phyloP scores from a whole-genome alignment of 37 sponge, comb jelly and placozoan species.

The Theonella swinhoei region DNA sequence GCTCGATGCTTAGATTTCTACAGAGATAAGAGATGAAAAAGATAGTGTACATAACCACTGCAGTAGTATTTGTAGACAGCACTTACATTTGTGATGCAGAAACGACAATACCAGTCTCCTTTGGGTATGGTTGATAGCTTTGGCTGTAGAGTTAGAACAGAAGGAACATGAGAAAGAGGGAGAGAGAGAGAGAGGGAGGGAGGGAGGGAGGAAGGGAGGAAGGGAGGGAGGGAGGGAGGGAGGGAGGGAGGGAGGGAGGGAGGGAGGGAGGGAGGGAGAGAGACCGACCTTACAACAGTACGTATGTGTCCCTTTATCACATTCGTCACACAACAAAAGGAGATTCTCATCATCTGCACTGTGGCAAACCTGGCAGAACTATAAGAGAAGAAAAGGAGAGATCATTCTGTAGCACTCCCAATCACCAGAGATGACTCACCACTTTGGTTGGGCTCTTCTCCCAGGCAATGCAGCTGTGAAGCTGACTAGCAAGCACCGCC shows the following conservation, averaged over 20 bases:
- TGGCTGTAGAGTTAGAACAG: slow-evolving; percentile 39
- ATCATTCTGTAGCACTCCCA: background rate
- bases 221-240: slow-evolving; percentile 2
- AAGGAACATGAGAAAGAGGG: background rate
- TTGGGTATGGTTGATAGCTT: slow-evolving; percentile 78
- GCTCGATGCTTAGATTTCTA: slow-evolving; percentile 5
- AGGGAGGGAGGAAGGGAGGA: background rate
- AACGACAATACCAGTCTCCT: slow-evolving; percentile 91
- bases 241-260: background rate
- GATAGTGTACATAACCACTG: background rate
- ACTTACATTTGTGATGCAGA: slow-evolving; percentile 40
- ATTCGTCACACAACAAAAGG: slow-evolving; percentile 90
- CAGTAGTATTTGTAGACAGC: no score
- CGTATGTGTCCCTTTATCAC: slow-evolving; percentile 93
- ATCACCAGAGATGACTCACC: slow-evolving; percentile 71
- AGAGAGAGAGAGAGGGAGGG: background rate
- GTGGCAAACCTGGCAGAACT: slow-evolving; percentile 88
- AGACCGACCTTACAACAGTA: slow-evolving; percentile 91
- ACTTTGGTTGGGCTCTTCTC: slow-evolving; percentile 91
- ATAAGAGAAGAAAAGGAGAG: background rate
- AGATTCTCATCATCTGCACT: slow-evolving; percentile 85
- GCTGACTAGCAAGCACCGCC: slow-evolving; percentile 69
- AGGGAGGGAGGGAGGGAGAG: background rate
- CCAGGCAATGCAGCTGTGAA: slow-evolving; percentile 86
- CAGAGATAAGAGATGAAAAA: background rate